These are phyloP conservation scores for Macrostomum lignano DNA, from an alignment of 1,140 invertebrate species.

Conservation along the genomic window DNA sequence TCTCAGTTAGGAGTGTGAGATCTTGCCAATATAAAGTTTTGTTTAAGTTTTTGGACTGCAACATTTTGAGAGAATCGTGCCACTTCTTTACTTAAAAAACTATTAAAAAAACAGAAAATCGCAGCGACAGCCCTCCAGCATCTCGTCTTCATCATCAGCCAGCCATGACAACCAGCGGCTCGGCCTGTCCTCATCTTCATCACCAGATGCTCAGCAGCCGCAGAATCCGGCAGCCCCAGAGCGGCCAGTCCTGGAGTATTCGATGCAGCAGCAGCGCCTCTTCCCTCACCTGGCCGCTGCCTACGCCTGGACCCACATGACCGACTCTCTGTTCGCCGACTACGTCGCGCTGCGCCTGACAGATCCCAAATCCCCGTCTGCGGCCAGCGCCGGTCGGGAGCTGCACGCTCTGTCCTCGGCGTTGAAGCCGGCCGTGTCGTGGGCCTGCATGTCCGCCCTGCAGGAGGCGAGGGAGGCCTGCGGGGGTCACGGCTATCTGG, in stretches of 20 bases:
- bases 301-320: conserved; percentile 45
- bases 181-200: too few relatives aligned
- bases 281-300: conserved; percentile 56
- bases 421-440: conserved; percentile 53
- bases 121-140: too few relatives aligned
- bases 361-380: conserved; percentile 1
- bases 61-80: too few relatives aligned
- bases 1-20: too few relatives aligned
- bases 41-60: too few relatives aligned
- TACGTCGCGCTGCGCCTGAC: conserved; percentile 29
- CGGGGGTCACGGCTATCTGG: conserved; percentile 41
- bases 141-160: too few relatives aligned
- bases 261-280: conserved; percentile 63
- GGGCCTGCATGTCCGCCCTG: conserved; percentile 49
- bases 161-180: too few relatives aligned
- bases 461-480: conserved; percentile 67
- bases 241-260: conserved; percentile 60
- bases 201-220: too few relatives aligned
- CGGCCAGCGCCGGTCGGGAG: conserved; percentile 45
- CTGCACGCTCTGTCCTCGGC: conserved; percentile 64
- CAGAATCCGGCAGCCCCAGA: conserved; percentile 34
- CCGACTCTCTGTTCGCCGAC: conserved; percentile 32
- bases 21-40: too few relatives aligned
- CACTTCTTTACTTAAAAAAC: too few relatives aligned
- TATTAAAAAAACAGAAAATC: too few relatives aligned